phyloP scores from a whole-genome alignment of 2,113 vertebrate species.

The Erythrocercus mccallii region DNA sequence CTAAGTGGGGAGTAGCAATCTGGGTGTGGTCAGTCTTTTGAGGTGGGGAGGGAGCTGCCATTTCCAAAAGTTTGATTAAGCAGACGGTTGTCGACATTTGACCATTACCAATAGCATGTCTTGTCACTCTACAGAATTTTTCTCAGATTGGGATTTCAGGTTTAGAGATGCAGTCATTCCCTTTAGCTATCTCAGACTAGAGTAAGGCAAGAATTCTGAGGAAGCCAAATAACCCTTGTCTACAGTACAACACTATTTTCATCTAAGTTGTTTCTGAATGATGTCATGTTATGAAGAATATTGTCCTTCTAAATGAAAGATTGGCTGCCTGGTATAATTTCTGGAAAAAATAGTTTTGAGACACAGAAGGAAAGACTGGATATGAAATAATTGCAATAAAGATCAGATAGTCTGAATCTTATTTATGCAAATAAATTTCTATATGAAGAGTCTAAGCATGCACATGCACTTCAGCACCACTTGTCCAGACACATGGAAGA shows the following conservation, averaged over 20 bases:
- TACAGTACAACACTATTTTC: background rate
- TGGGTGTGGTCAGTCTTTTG: background rate
- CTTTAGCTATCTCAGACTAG: background rate
- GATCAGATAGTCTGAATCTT: background rate
- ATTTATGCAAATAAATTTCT: background rate
- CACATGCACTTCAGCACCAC: accelerated
- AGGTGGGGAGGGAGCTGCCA: accelerated
- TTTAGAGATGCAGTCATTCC: background rate
- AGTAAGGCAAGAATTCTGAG: background rate
- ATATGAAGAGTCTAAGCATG: background rate
- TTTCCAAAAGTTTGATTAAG: background rate
- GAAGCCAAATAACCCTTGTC: background rate
- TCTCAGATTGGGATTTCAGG: background rate
- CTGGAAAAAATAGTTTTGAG: background rate
- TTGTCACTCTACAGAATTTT: background rate
- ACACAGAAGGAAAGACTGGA: background rate
- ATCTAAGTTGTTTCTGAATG: background rate
- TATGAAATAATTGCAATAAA: background rate
- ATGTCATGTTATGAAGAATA: background rate
- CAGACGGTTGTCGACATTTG: background rate
- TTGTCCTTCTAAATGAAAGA: background rate
- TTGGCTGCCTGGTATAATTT: background rate
- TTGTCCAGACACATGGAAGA: background rate
- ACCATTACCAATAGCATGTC: background rate
- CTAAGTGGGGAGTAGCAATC: background rate